Base-by-base conservation (phyloP, 2,797 vertebrate genomes). In the Melanotaenia maccullochi region DNA sequence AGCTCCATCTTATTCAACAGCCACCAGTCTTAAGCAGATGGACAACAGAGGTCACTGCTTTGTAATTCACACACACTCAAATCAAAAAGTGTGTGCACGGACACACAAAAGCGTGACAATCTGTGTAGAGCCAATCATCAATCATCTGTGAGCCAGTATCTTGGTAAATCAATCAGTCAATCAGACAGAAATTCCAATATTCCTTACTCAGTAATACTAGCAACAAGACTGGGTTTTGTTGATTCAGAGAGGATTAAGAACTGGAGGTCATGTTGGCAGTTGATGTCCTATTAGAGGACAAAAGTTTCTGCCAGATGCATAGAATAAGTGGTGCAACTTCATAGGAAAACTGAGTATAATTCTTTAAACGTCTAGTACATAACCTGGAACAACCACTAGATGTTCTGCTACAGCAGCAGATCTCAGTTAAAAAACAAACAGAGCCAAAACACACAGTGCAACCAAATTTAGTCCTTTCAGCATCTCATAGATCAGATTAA, bases 121-220 rank as follows among this genome's bases (percentile, higher is more conserved):
- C 69, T 68, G 35, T 24, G 58, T 42, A 4, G 49, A 64, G 33
- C 56, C 65, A 22, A 79, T 70, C 74, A 89, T 91, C 80, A 75
- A 73, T 91, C 82, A 89, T 82, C 85, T 75, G 49, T 66, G 70
- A 81, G 87, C 89, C 86, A 90, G 88, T 85, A 85, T 65, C 22
- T 38, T 16, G 76, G 76, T 79, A 73, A 87, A 93, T 92, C 85
- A 86, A 51, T 68, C 54, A 56, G 54, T 56, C 54, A 56, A 90
- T 92, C 80, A 83, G 78, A 79, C 55, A 83, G 70, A 60, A 79
- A 84, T 79, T 90, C 85, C 85, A 91, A 90, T 93, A 84, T 83
- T 63, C 81, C 73, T 51, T 73, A 73, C 82, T 78, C 82, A 76
- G 84, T 76, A 85, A 83, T 72, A 76, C 60, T 47, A 65, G 71